A percentile compares a stretch with the other conserved stretches of the same genome.
These are phyloP conservation scores for Lepisosteus oculatus DNA, from an alignment of 2,113 vertebrate species.

Conservation along the genomic window DNA sequence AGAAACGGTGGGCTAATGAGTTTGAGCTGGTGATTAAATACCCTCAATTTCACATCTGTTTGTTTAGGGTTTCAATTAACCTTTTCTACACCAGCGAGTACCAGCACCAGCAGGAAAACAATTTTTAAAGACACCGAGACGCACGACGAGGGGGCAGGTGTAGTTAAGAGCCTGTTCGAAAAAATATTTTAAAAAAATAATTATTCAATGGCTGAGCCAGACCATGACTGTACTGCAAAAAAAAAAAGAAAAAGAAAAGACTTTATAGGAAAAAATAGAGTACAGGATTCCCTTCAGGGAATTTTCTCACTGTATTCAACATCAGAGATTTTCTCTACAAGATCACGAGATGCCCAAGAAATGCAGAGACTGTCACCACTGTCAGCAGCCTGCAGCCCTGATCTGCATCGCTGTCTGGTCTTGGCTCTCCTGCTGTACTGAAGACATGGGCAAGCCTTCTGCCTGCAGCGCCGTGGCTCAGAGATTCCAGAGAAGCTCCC, in stretches of 20 bases:
- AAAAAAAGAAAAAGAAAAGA: background rate
- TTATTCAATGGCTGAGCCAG: no score
- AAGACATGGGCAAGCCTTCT: no score
- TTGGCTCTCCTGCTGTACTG: no score
- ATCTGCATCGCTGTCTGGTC: no score
- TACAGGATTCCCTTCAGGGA: background rate
- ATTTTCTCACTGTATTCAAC: no score
- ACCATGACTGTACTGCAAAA: background rate
- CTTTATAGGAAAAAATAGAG: background rate
- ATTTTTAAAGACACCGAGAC: background rate
- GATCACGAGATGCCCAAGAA: no score
- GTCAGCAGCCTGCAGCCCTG: no score
- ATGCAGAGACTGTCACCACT: no score
- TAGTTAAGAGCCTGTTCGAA: background rate
- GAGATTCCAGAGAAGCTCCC: no score
- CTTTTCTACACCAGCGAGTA: slow-evolving; percentile 1
- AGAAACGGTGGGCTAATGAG: background rate
- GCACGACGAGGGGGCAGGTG: background rate
- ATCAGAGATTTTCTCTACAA: no score
- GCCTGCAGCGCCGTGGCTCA: no score
- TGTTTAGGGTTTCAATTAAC: background rate
- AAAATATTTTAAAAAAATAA: no score
- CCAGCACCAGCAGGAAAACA: background rate
- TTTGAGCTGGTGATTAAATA: slow-evolving; percentile 6
- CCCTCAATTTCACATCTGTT: background rate